Evolutionary conservation across 1,140 invertebrate genomes (phyloP), one percentile per base, ranked within the genome.

Genomic region (Rhagoletis pomonella): DNA sequence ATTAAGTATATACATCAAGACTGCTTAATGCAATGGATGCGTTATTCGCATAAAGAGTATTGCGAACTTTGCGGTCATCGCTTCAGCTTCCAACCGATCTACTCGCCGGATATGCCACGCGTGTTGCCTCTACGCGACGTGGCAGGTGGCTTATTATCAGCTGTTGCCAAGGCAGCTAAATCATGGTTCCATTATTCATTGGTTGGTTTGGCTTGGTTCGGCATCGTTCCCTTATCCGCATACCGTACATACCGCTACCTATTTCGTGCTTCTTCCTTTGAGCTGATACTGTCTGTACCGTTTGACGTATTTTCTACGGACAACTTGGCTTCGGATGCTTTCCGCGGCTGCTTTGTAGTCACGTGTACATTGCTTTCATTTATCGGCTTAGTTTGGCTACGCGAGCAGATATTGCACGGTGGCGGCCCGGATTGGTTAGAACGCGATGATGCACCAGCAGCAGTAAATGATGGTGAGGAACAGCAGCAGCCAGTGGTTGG

Each of bases 1-100:
- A 99, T 99, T 88, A 99, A 99, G 94, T 99, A 97, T 95, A 99
- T 99, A 73, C 99, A 99, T 93, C 98, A 99, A 93, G 97, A 97
- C 91, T 98, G 97, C 92, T 94, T 97, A 58, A 95, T 97, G 88
- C 97, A 97, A 93, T 97, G 97, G 97, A 97, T 97, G 96, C 95
- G 96, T 87, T 99, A 99, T 93, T 99, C 98, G 69, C 95, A 98
- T 87, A 99, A 99, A 94, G 99, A 99, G 94, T 99, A 98, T 91
- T 99, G 99, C 94, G 99, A 99, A 94, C 94, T 99, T 89, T 99
- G 99, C 93, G 98, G 98, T 89, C 97, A 99, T 93, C 96, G 97
- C 58, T 99, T 99, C 94, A 98, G 98, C 3, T 99, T 99, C 92
- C 98, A 98, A 91, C 99, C 99, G 87, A 99, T 99, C 89, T 99